phyloP scores from a whole-genome alignment of 2,888 invertebrate species.

The Cheilosia urbana region DNA sequence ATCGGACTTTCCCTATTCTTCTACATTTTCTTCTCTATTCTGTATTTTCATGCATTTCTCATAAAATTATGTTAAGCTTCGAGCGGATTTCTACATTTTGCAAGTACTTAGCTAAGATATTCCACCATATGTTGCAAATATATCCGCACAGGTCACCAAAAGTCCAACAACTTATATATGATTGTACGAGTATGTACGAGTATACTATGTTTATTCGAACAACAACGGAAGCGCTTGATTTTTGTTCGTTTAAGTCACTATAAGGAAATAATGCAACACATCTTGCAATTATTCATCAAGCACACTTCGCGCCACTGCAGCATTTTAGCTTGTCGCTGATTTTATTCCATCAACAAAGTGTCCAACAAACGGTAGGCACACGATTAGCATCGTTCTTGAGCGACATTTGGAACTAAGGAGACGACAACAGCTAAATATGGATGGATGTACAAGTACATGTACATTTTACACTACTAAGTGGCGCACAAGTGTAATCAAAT shows the following conservation, averaged over 20 bases:
- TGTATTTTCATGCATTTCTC: too few species aligned
- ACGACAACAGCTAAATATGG: background rate
- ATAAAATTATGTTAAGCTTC: too few species aligned
- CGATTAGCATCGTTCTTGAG: slow-evolving; percentile 31
- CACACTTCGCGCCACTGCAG: slow-evolving; percentile 12
- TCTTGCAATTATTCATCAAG: slow-evolving; percentile 31
- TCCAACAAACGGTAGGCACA: slow-evolving; percentile 19
- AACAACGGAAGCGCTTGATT: slow-evolving; percentile 32
- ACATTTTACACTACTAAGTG: slow-evolving; percentile 16
- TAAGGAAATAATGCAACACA: slow-evolving; percentile 24
- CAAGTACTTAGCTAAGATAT: too few species aligned
- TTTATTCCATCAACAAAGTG: slow-evolving; percentile 24
- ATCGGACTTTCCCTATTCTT: too few species aligned
- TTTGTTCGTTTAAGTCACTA: slow-evolving; percentile 24
- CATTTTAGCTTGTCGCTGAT: slow-evolving; percentile 26
- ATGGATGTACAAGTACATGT: too few species aligned
- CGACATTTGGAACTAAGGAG: slow-evolving; percentile 8
- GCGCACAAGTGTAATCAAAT: slow-evolving; percentile 52
- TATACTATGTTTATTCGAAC: background rate
- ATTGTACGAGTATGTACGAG: background rate
- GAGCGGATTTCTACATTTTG: too few species aligned
- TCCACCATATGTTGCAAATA: too few species aligned
- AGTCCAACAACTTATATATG: background rate
- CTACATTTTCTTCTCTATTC: too few species aligned
- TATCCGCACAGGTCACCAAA: too few species aligned